Evolutionary conservation across 2,797 vertebrate genomes (phyloP), one percentile per base, ranked within the genome.

Genomic region (Xiphorhynchus erythropygius): DNA sequence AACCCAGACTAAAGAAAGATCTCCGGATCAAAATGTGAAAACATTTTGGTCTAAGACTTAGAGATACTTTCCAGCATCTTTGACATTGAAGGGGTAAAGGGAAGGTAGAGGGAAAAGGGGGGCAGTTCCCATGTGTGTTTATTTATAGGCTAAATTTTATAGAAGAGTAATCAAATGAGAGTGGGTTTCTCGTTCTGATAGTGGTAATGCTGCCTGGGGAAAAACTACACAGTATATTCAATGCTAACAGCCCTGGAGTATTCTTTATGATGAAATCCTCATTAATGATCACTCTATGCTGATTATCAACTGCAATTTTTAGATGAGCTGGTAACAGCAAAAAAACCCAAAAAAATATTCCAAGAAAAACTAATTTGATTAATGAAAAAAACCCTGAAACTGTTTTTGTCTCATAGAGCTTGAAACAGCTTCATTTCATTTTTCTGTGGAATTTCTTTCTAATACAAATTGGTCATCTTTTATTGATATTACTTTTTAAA

Each of bases 11-110:
- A 76, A 87, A 77, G 10, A 47, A 93, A 87, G 44, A 49, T 46
- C 18, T 56, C 60, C 9, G 24, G 56, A 46, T 21, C 47, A 89
- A 87, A 89, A 89, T 21, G 42, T 37, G 39, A 91, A 91, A 87
- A 53, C 39, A 76, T 77, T 92, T 76, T 41, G 7, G 8, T 65
- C 10, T 14, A 84, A 75, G 73, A 49, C 44, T 17, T 5, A 10
- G 50, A 93, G 69, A 64, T 68, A 53, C 19, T 35, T 78, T 68
- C 64, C 33, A 77, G 90, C 65, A 93, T 59, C 37, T 94, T 77
- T 52, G 60, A 89, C 12, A 28, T 0, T 18, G 42, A 60, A 27
- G 24, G 30, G 11, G 0, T 21, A 3, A 2, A 22, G 24, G 27
- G 3, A 33, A 23, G 6, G 35, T 6, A 25, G 33, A 62, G 4